These are phyloP conservation scores for Parazoanthus swiftii DNA, from an alignment of 92 coral and sea anemone genomes.

Conservation along the genomic window DNA sequence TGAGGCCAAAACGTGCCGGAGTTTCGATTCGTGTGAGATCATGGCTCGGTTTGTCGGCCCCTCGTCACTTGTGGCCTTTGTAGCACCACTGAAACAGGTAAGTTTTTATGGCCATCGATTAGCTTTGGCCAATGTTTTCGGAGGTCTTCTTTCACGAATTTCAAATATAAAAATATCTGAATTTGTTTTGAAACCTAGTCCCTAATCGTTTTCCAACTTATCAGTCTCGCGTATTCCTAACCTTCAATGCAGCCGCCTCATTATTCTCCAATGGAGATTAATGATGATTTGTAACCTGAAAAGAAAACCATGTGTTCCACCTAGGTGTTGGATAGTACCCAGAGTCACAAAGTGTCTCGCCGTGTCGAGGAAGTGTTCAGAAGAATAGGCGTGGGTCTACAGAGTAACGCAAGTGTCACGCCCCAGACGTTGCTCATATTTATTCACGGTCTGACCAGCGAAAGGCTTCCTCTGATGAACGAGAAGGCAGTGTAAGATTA, in stretches of 20 bases:
- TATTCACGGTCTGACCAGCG: slow-evolving; percentile 76
- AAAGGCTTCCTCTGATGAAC: slow-evolving; percentile 72
- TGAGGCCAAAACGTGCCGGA: slow-evolving; percentile 90
- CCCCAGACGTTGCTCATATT: slow-evolving; percentile 76
- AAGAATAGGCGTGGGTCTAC: slow-evolving; percentile 81
- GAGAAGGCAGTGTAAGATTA: slow-evolving; percentile 43
- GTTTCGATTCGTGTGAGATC: slow-evolving; percentile 87
- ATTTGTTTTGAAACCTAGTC: no score
- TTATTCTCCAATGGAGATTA: not conserved
- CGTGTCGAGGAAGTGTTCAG: slow-evolving; percentile 86
- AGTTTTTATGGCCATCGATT: not conserved
- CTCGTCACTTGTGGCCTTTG: slow-evolving; percentile 63
- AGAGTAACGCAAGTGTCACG: slow-evolving; percentile 68
- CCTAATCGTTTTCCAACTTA: not conserved
- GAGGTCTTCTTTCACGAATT: not conserved
- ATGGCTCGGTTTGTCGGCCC: slow-evolving; percentile 73
- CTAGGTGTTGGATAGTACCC: slow-evolving; percentile 85
- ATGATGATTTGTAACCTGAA: not conserved
- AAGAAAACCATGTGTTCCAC: not conserved
- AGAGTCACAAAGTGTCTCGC: slow-evolving; percentile 88
- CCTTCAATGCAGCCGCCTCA: not conserved
- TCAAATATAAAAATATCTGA: no score
- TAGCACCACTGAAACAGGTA: slow-evolving; percentile 90
- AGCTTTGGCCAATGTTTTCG: not conserved
- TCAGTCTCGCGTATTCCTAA: no score